Evolutionary conservation across 2,797 vertebrate species (phyloP), one percentile per base, ranked within the genome.

Genomic region (Mormyrus proboscirostris): DNA sequence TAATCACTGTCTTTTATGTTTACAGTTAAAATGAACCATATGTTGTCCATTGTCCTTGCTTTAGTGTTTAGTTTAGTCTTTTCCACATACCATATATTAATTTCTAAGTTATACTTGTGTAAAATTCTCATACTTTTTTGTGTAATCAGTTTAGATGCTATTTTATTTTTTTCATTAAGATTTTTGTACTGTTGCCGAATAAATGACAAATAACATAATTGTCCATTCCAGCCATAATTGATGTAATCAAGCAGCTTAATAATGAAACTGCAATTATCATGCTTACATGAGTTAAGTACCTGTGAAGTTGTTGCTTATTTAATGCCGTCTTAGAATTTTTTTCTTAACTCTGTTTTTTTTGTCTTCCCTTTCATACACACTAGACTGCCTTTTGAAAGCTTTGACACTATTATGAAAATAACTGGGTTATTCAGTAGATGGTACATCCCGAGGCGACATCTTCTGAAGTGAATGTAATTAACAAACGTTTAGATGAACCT

Each of bases 301-400:
- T 82, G 76, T 10, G 19, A 82, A 82, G 19, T 82, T 44, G 41
- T 47, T 0, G 2, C 76, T 22, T 25, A 47, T 53, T 85, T 22
- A 53, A 12, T 25, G 7, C 83, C 29, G 83, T 53, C 16, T 79
- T 16, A 16, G 4, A 50, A 53, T 84, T 25, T 29, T 49, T 85
- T 51, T 51, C 22, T 51, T 14, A 25, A 85, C 12, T 41, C 29
- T 87, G 3, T 82, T 53, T 16, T 53, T 53, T 41, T 53, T 86
- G 51, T 25, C 55, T 69, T 49, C 29, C 87, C 55, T 53, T 55
- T 90, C 62, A 87, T 90, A 65, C 86, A 73, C 47, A 73, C 69
- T 6, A 73, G 69, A n/a, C 49, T 62, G 84, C 87, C 89, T 6
- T 47, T 88, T 88, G 85, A 65, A 89, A 88, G 65, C 25, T 8